Conservation (phyloP, 1,140 invertebrate genomes). For the Oncopodura yosiiana region DNA sequence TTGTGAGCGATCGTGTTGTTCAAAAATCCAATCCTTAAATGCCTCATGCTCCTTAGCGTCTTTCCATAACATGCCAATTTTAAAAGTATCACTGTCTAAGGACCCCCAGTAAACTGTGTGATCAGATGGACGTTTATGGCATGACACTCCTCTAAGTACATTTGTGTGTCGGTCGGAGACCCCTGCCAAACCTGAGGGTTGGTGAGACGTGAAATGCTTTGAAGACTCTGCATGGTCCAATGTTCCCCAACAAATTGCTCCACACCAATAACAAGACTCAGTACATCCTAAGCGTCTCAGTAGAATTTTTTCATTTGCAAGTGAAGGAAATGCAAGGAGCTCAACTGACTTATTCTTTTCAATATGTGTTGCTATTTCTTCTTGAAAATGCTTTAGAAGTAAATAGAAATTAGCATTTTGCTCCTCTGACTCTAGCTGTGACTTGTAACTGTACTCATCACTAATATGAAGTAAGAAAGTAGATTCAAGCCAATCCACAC, state of each 20-base stretch:
- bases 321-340: too few relatives aligned
- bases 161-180: background rate
- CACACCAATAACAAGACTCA: slow-evolving; percentile 3
- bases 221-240: background rate
- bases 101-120: background rate
- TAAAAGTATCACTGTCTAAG: background rate
- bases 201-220: background rate
- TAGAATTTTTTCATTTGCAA: too few relatives aligned
- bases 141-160: background rate
- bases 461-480: too few relatives aligned
- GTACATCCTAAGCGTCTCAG: background rate
- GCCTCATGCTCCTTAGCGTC: background rate
- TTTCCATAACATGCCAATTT: too few relatives aligned
- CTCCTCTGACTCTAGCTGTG: too few relatives aligned
- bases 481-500: too few relatives aligned
- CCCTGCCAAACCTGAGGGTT: background rate
- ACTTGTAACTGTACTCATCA: too few relatives aligned
- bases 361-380: too few relatives aligned
- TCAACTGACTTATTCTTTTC: too few relatives aligned
- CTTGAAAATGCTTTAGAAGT: too few relatives aligned
- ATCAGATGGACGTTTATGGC: background rate
- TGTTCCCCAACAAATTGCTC: slow-evolving; percentile 1
- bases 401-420: too few relatives aligned
- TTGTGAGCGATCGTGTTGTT: background rate
- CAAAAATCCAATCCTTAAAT: background rate